Evolutionary conservation across 2,888 invertebrate genomes (phyloP), one percentile per base, ranked within the genome.

Genomic region (Leucophora obtusa): DNA sequence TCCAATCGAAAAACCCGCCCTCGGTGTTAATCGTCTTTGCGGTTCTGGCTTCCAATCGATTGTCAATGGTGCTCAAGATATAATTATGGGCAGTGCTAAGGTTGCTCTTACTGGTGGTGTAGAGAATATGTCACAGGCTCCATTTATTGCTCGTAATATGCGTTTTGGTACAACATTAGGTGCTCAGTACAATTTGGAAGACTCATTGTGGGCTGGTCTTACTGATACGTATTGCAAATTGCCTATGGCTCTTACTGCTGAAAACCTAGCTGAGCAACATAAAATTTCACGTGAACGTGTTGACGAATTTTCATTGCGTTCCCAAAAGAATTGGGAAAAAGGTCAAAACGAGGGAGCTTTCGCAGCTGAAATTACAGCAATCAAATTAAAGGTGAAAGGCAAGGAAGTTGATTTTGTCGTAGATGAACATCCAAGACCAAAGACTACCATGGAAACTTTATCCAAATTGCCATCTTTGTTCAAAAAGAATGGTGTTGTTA

Each of bases 21-120:
- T 97, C 1, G 94, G 95, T 63, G 93, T 99, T 60, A 99, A 99
- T 91, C 92, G 99, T 82, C 92, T 99, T 17, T 99, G 99, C 90
- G 99, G 99, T 15, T 98, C 98, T 35, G 99, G 99, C 1, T 99
- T 99, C 91, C 99, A 99, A 89, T 93, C 99, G 0, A 92, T 99
- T 81, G 93, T 98, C 17, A 97, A 94, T 91, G 96, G 95, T 69
- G 95, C 96, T 47, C 98, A 98, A 95, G 98, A 98, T 87, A 98
- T 99, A 83, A 85, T 94, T 68, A 91, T 94, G 10, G 97, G 97
- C 35, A 95, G 95, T 82, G 94, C 97, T 2, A 93, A 95, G 85
- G 93, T 99, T 73, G 95, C 96, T 0, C 89, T 99, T 43, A 95
- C 97, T 24, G 98, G 98, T 59, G 98, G 99, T 0, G 93, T 95